These are phyloP conservation scores for Leguminivora glycinivorella DNA, from an alignment of 1,140 invertebrate species.

Conservation along the genomic window DNA sequence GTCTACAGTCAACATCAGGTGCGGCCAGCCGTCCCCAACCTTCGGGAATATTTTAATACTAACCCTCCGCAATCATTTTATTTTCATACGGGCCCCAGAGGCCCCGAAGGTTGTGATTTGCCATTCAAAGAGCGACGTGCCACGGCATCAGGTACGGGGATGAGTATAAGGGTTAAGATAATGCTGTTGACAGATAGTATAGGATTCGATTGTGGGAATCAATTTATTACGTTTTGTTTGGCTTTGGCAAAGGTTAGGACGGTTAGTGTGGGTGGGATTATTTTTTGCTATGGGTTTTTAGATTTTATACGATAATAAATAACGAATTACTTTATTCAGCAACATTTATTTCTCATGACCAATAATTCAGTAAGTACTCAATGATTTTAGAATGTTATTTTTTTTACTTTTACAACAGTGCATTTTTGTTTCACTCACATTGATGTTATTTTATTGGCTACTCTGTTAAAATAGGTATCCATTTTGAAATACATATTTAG, in stretches of 20 bases:
- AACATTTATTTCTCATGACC: no score
- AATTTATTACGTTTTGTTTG: constrained; percentile 44
- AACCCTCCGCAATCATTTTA: constrained; percentile 77
- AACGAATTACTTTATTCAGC: no score
- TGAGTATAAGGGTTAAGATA: constrained; percentile 59
- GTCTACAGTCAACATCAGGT: constrained; percentile 70
- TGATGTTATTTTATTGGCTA: no score
- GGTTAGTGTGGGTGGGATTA: background rate
- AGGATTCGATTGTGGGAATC: constrained; percentile 54
- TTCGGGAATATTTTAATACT: constrained; percentile 74
- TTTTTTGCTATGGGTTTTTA: no score
- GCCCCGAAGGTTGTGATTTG: constrained; percentile 75
- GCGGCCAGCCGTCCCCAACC: constrained; percentile 47
- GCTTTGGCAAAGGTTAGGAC: constrained; percentile 23
- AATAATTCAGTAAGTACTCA: no score
- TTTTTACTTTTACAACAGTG: no score
- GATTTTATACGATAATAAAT: no score
- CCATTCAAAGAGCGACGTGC: constrained; percentile 75
- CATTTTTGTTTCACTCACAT: no score
- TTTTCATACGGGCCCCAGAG: constrained; percentile 74
- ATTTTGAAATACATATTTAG: no score
- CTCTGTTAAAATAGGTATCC: no score
- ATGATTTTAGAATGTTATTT: no score
- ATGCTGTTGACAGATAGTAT: constrained; percentile 65
- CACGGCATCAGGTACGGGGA: constrained; percentile 71